Evolutionary conservation across 2,113 vertebrate species (phyloP).

Genomic region (Tenebrosternarchus preto): DNA sequence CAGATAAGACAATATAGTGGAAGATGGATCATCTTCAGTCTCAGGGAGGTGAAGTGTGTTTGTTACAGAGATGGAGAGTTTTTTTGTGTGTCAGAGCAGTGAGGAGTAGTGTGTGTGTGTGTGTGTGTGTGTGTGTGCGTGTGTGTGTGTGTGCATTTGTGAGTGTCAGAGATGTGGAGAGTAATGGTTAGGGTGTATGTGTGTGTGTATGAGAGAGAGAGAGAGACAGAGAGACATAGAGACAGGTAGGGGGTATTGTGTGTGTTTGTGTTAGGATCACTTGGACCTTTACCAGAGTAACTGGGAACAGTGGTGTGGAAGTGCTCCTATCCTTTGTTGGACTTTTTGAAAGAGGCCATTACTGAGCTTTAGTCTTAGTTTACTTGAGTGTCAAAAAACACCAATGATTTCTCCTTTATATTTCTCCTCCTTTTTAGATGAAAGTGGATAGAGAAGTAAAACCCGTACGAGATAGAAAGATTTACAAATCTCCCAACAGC

Average conservation of each 20-base stretch:
- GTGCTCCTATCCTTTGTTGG: conserved; percentile 25
- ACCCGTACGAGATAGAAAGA: background rate
- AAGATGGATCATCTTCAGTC: conserved; percentile 21
- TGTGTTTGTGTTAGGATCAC: conserved; percentile 44
- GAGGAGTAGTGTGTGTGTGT: too few relatives aligned
- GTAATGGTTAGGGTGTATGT: too few relatives aligned
- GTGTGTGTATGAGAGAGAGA: too few relatives aligned
- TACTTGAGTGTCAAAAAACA: conserved; percentile 30
- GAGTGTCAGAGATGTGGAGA: background rate
- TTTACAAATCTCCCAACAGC: background rate
- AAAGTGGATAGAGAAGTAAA: background rate
- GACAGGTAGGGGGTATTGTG: too few relatives aligned
- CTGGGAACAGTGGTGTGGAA: conserved; percentile 20
- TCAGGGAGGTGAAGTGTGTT: background rate
- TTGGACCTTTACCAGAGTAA: conserved; percentile 56
- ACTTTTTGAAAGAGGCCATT: conserved; percentile 11
- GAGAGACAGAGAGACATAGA: too few relatives aligned
- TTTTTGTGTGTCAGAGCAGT: conserved; percentile 6
- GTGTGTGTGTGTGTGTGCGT: too few relatives aligned
- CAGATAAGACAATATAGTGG: background rate
- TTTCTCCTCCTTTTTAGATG: background rate
- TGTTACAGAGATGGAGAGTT: too few relatives aligned
- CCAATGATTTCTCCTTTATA: background rate
- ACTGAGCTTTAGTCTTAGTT: conserved; percentile 22
- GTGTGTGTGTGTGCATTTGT: too few relatives aligned